These are phyloP conservation scores for Acanthopagrus latus DNA, from an alignment of 2,797 vertebrate genomes.

Conservation along the genomic window DNA sequence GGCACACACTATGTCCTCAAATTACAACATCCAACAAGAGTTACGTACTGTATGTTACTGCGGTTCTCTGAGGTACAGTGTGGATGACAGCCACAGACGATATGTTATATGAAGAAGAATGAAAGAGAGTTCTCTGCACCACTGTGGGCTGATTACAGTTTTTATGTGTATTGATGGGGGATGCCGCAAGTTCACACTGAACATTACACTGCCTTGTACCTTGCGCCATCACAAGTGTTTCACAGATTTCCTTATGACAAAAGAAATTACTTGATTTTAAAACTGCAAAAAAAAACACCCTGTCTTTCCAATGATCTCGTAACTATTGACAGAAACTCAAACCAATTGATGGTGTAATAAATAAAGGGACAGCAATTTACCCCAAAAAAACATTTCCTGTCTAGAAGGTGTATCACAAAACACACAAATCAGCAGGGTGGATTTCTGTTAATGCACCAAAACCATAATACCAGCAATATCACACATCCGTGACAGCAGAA, in stretches of 20 bases:
- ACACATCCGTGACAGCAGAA: neutral
- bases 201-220: neutral
- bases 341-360: neutral
- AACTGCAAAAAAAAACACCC: neutral
- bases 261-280: neutral
- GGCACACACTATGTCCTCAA: neutral
- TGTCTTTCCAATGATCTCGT: neutral
- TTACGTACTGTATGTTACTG: constrained; percentile 3
- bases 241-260: neutral
- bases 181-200: neutral
- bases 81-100: constrained; percentile 14
- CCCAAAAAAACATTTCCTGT: neutral
- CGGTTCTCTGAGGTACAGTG: neutral
- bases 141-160: neutral
- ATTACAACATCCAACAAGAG: neutral
- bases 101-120: neutral
- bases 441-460: neutral
- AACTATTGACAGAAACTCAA: neutral
- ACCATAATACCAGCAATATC: neutral
- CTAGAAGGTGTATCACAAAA: neutral
- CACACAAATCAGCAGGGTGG: neutral
- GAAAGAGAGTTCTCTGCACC: neutral
- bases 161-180: neutral
- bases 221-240: neutral
- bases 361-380: neutral